Conservation (phyloP, 2,113 vertebrate species). For the Hystrix brachyura region DNA sequence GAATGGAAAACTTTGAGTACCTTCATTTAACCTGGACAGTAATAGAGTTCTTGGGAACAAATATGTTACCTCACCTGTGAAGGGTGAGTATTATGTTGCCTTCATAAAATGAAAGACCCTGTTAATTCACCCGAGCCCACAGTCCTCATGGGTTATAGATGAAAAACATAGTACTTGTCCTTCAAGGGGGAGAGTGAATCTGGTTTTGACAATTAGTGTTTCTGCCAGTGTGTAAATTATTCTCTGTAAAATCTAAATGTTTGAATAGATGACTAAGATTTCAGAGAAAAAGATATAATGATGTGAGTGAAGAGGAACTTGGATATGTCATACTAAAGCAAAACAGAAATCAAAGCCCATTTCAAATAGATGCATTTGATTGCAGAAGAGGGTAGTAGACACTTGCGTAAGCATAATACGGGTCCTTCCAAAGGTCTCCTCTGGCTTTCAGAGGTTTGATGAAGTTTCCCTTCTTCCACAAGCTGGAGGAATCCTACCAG, state of each 20-base stretch:
- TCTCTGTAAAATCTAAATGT: constrained; percentile 57
- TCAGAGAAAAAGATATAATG: constrained; percentile 48
- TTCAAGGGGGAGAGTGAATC: constrained; percentile 29
- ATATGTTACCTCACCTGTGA: constrained; percentile 60
- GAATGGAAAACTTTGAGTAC: constrained; percentile 73
- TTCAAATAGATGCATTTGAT: constrained; percentile 35
- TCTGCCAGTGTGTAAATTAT: constrained; percentile 39
- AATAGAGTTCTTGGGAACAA: constrained; percentile 71
- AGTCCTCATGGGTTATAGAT: not conserved
- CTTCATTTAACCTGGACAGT: constrained; percentile 69
- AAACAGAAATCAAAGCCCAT: constrained; percentile 51
- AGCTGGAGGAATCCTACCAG: constrained; percentile 16
- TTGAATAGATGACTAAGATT: constrained; percentile 26
- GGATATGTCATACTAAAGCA: constrained; percentile 29
- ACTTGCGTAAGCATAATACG: constrained; percentile 23
- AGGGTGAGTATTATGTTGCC: constrained; percentile 63
- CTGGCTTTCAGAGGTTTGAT: constrained; percentile 39
- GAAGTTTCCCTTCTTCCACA: constrained; percentile 17
- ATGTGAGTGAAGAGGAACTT: not conserved
- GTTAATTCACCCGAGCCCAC: not conserved
- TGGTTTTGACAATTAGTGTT: constrained; percentile 66
- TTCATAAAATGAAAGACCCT: constrained; percentile 73
- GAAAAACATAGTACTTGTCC: constrained; percentile 55
- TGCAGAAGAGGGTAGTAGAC: constrained; percentile 13
- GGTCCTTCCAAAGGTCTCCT: constrained; percentile 43